Base-by-base conservation (phyloP, 2,888 invertebrate genomes). In the Petrophora chlorosata region DNA sequence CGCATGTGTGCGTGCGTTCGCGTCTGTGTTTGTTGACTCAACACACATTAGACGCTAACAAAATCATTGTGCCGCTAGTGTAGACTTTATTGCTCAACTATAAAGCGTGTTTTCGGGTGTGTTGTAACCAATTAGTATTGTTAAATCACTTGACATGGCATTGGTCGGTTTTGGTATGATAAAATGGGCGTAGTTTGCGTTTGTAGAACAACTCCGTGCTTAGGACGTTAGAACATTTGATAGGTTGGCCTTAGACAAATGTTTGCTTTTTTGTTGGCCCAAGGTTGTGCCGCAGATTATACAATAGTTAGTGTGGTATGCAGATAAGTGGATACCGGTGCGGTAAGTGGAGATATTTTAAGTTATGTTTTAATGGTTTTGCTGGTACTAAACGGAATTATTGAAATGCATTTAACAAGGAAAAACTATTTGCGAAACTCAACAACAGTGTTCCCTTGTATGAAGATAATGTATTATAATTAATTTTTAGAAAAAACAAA, bases 91-190 rank as follows among this genome's bases (percentile, higher is more conserved):
- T n/a, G 3, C 14, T 5, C 13, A 3, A 41, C 1, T n/a, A 50
- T 73, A 73, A 48, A 35, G 46, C 46, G 38, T 58, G 59, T 50
- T 66, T 61, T 73, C 63, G 70, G 69, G 68, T 22, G 8, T 19
- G 19, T 9, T 12, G 28, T 17, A 19, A 14, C 5, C 43, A 52
- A 43, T 42, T 43, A 43, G 49, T 43, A 23, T 39, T 43, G 75
- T 76, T 63, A 56, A 65, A 56, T 66, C 55, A 72, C 62, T 79
- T 77, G 76, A 79, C 76, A 80, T 87, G 81, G 82, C 81, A 88
- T 88, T 88, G 88, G 88, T 85, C 60, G 79, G 75, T 82, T 86
- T 86, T 82, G 76, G 85, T 78, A 74, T 79, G 79, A 82, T 79
- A 79, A 81, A 79, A 87, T 88, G 87, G 89, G 88, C 87, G 88